Evolutionary conservation across 2,113 vertebrate genomes (phyloP), one percentile per base, ranked within the genome.

Genomic region (Puffinus mauretanicus): DNA sequence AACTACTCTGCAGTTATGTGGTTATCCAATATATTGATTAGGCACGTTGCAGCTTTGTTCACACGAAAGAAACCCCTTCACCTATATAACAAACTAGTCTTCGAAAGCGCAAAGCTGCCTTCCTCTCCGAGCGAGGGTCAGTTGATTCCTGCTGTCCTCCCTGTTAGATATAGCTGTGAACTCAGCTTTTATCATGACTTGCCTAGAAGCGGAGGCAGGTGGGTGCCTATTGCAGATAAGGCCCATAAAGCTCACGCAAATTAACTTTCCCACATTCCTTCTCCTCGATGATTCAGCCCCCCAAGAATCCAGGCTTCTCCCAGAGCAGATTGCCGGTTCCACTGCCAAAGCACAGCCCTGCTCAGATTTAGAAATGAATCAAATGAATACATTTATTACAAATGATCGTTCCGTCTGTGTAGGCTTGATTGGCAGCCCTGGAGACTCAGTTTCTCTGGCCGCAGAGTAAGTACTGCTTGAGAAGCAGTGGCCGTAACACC

Each of bases 181-280:
- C 27, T 73, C 92, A 73, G 46, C 55, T 90, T 38, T 52, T 65
- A 93, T 18, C 69, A 10, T 6, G 29, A 46, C 67, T 62, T 8
- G 3, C 60, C 49, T 62, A 34, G 55, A 81, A 78, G 67, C 0
- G 0, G 16, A 49, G 76, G 86, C 57, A 94, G 76, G 88, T 93
- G 76, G 76, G 71, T 83, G 62, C 61, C 80, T 86, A 34, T 29
- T 71, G 55, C 69, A 93, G 91, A 72, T 84, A 95, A 93, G 61
- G 40, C 40, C 44, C 61, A 36, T 40, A 78, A 96, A 86, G n/a
- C 78, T 88, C 67, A 83, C 5, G 9, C 20, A 82, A 84, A 90
- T 93, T 86, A 75, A 90, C 80, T 86, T 86, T 67, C 13, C 40
- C 32, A 44, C 88, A 93, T 96, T 94, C 80, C 34, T 93, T 64